Base-by-base conservation (phyloP, 2,888 invertebrate genomes). In the Linnaemya vulpina region DNA sequence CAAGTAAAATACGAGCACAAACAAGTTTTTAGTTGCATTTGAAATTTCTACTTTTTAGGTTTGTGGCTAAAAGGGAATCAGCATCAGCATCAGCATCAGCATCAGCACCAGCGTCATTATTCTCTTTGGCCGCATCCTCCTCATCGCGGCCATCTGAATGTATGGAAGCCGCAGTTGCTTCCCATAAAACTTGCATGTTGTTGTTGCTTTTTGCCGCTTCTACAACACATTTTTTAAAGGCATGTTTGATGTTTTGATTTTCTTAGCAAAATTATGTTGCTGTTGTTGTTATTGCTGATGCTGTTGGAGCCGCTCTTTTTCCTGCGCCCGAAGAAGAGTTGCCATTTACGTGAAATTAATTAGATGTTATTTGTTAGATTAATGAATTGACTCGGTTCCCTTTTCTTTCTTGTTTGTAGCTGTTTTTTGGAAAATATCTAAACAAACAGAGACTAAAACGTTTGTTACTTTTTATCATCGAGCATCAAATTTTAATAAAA, bases 231-330 rank as follows among this genome's bases (percentile, higher is more conserved):
- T 51, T 63, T 53, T 15, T 43, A 70, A 70, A n/a, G 43, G 25
- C n/a, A 35, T 71, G 70, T 78, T 78, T 78, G 78, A 78, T 78
- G 78, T 78, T 78, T 78, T 78, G 70, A 78, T 78, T 78, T 78
- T 70, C 49, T 60, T 70, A 49, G 15, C 9, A 17, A 53, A 51
- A 62, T 4, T 30, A 13, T 1, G 43, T 40, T 43, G 25, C 25
- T 63, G 40, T 22, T 22, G 13, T 40, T 43, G 38, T 55, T 67
- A 49, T 4, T 43, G n/a, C 43, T 63, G 40, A 17, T 65, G n/a
- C 10, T 38, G 55, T 30, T 65, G 38, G 20, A 58, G 55, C 7
- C 60, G 58, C 20, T 77, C 35, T 17, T 38, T 49, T 77, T 58
- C 67, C 58, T 35, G 58, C 22, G 13, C 46, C 35, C 35, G 49